A percentile compares a stretch with the other conserved stretches of the same genome.
Conservation (phyloP, 1,140 invertebrate genomes). For the Leucophenga varia region DNA sequence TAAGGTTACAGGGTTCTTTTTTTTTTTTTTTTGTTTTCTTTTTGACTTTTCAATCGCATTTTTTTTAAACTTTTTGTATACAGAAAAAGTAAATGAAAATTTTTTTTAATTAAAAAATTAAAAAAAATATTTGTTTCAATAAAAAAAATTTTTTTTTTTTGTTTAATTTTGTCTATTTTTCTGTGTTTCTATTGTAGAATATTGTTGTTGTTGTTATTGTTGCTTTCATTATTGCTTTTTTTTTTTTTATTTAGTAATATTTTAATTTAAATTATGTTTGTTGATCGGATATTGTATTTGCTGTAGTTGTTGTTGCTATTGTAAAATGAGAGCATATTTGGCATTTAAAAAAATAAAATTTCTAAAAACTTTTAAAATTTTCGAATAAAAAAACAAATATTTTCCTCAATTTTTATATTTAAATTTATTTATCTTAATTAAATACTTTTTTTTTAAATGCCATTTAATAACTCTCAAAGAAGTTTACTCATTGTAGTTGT, state of each 20-base stretch:
- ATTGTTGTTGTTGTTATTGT: constrained; percentile 29
- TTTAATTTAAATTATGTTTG: constrained; percentile 41
- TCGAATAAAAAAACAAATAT: no score
- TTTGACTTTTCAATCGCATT: constrained; percentile 9
- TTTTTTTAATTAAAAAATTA: constrained; percentile 14
- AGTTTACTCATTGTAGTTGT: neutral
- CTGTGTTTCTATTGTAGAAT: neutral
- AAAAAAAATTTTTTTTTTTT: constrained; percentile 2
- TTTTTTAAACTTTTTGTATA: no score
- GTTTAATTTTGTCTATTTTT: neutral
- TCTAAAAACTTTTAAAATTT: no score
- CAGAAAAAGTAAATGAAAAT: constrained; percentile 2
- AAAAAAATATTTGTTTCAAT: constrained; percentile 11
- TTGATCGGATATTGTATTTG: constrained; percentile 9
- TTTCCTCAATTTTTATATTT: no score
- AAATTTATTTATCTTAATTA: no score
- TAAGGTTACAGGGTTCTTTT: constrained; percentile 30
- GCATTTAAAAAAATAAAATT: no score
- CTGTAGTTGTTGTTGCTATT: constrained; percentile 16
- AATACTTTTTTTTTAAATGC: no score
- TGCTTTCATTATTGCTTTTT: constrained; percentile 28
- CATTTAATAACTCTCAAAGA: no score
- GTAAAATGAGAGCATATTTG: no score
- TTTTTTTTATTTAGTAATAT: constrained; percentile 26
- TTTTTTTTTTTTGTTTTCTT: constrained; percentile 8